Conservation (phyloP, 37 sponge, comb jelly and placozoan species). For the Axinella damicornis region DNA sequence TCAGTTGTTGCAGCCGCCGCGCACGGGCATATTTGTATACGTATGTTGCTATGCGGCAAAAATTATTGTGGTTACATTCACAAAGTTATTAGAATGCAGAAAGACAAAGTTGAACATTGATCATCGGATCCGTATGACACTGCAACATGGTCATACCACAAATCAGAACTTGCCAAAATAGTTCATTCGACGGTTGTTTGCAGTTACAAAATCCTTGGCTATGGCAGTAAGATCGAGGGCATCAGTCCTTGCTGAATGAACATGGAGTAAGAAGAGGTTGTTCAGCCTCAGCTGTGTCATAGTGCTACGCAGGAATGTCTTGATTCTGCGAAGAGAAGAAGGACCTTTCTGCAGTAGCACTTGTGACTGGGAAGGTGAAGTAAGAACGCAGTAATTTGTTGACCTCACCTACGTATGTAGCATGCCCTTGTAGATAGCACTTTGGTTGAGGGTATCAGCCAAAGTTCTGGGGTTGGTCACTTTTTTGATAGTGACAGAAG, state of each 20-base stretch:
- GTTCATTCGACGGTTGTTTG: constrained; percentile 14
- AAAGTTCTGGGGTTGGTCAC: constrained; percentile 18
- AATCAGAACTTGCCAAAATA: constrained; percentile 17
- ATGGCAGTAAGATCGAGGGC: background rate
- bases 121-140: no score
- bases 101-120: no score
- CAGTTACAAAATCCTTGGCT: constrained; percentile 7
- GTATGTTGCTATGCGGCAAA: no score
- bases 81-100: no score
- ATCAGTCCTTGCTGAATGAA: background rate
- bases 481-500: background rate
- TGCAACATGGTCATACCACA: no score
- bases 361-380: background rate
- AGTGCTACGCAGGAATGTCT: constrained; percentile 1
- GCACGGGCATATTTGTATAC: no score
- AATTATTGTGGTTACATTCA: no score
- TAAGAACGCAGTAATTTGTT: background rate
- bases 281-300: no score
- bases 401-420: constrained; percentile 21
- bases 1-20: no score
- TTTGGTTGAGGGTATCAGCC: background rate
- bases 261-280: no score
- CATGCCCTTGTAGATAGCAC: constrained; percentile 2
- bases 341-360: constrained; percentile 23
- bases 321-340: constrained; percentile 43